Evolutionary conservation across 2,113 vertebrate species (phyloP).

Genomic region (Leptobrachium ailaonicum): DNA sequence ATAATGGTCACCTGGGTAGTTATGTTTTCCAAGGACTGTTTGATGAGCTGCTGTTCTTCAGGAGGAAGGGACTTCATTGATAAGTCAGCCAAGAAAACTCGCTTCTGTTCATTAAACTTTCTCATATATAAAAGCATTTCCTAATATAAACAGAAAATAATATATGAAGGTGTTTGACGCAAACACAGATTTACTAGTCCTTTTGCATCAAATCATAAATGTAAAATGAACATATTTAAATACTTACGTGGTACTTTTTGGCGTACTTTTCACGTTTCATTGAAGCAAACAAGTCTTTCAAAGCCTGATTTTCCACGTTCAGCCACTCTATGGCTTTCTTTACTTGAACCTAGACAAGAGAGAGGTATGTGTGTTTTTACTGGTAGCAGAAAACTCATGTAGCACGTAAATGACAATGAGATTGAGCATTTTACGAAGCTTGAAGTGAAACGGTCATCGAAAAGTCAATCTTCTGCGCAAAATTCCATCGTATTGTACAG

Average conservation of each 20-base stretch:
- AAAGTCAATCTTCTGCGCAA: too few species aligned
- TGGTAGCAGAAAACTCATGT: too few species aligned
- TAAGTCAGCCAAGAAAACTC: conserved; percentile 73
- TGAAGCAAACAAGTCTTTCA: conserved; percentile 75
- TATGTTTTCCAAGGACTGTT: conserved; percentile 75
- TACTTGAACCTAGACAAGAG: conserved; percentile 69
- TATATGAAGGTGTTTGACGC: not conserved
- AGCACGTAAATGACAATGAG: too few species aligned
- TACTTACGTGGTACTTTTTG: conserved; percentile 80
- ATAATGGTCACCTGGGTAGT: conserved; percentile 71
- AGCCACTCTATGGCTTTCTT: conserved; percentile 82
- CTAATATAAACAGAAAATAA: conserved; percentile 63
- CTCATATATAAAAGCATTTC: conserved; percentile 85
- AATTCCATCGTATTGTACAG: too few species aligned
- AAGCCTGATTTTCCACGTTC: conserved; percentile 74
- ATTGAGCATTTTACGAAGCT: too few species aligned
- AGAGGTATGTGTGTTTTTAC: conserved; percentile 26
- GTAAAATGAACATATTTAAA: not conserved
- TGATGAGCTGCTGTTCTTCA: conserved; percentile 69
- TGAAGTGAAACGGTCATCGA: too few species aligned
- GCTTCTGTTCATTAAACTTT: conserved; percentile 81
- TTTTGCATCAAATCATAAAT: not conserved
- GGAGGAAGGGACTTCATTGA: conserved; percentile 63
- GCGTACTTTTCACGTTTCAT: conserved; percentile 76
- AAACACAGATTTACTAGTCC: not conserved